Base-by-base conservation (phyloP, 2,113 vertebrate genomes). In the Oenanthe melanoleuca region DNA sequence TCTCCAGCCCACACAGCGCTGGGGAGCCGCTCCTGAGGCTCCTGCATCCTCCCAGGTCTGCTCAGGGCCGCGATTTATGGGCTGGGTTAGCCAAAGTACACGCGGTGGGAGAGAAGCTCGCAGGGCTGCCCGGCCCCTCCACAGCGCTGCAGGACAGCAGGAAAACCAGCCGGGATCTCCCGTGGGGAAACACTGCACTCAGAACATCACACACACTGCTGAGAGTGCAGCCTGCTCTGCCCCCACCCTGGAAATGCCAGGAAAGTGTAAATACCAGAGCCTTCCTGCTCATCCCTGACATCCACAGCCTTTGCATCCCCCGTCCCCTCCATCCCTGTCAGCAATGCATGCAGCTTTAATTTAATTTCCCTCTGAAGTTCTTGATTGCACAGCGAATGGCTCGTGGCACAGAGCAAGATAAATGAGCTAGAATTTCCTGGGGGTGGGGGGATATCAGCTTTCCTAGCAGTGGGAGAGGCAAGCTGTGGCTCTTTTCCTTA, bases 1-100 rank as follows among this genome's bases (percentile, higher is more conserved):
- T 25, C 60, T 97, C 97, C 97, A 97, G 96, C 80, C 97, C 97
- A 94, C 97, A 95, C 96, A 92, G 34, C 59, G 86, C 89, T 33
- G 92, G 73, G 89, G 94, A 89, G 64, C 9, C 7, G 78, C 59
- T 91, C 94, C 85, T 14, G 72, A 59, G 86, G 80, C 57, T 67
- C 21, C 6, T 34, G 71, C 70, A 11, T 50, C 95, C 97, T 96
- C 78, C 1, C 93, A 83, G 97, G 56, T 89, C 95, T 84, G 88
- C 90, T 33, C 75, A 1, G 37, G 24, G 24, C 2, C 16, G 40
- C 60, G 77, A 34, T 91, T 92, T 73, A 72, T 12, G 17, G 66
- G 74, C 34, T 31, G 79, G 96, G 87, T 96, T 77, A 97, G 87
- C 91, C 94, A 96, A 91, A 97, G 95, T 80, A 57, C 96, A 82